A percentile compares a stretch with the other conserved stretches of the same genome.
phyloP scores from a whole-genome alignment of 1,140 invertebrate genomes.

The Spodoptera litura region DNA sequence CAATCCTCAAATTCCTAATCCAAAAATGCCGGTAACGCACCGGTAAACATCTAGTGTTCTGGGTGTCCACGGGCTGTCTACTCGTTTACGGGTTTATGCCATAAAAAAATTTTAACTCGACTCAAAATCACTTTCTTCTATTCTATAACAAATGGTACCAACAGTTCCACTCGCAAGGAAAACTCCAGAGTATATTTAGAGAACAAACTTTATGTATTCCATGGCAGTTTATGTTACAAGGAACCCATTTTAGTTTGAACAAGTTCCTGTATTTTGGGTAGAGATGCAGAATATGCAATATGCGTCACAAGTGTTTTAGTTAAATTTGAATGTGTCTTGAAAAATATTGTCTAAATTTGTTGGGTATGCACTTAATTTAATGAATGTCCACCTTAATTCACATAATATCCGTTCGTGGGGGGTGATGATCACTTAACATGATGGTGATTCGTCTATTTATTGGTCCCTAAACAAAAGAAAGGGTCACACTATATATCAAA shows the following conservation, averaged over 20 bases:
- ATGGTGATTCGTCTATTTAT: too few species aligned
- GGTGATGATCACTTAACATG: too few species aligned
- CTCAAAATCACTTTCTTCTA: background rate
- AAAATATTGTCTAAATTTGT: background rate
- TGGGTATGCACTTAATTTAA: background rate
- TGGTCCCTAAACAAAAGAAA: too few species aligned
- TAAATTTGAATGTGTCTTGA: constrained; percentile 23
- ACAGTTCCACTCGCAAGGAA: constrained; percentile 53
- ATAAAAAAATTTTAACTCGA: too few species aligned
- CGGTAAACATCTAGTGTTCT: too few species aligned
- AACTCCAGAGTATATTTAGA: constrained; percentile 79
- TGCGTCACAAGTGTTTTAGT: constrained; percentile 32
- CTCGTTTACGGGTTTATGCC: too few species aligned
- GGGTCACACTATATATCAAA: too few species aligned
- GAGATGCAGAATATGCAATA: constrained; percentile 19
- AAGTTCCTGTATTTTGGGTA: constrained; percentile 57
- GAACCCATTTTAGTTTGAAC: constrained; percentile 70
- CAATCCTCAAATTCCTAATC: too few species aligned
- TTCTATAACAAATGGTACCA: constrained; percentile 56
- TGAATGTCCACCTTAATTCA: background rate
- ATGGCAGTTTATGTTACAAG: constrained; percentile 71
- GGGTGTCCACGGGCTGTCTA: too few species aligned
- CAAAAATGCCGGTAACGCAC: too few species aligned
- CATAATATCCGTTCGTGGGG: too few species aligned
- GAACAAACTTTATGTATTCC: constrained; percentile 80